Evolutionary conservation across 2,797 vertebrate genomes (phyloP).

Genomic region (Rhinoraja longicauda): DNA sequence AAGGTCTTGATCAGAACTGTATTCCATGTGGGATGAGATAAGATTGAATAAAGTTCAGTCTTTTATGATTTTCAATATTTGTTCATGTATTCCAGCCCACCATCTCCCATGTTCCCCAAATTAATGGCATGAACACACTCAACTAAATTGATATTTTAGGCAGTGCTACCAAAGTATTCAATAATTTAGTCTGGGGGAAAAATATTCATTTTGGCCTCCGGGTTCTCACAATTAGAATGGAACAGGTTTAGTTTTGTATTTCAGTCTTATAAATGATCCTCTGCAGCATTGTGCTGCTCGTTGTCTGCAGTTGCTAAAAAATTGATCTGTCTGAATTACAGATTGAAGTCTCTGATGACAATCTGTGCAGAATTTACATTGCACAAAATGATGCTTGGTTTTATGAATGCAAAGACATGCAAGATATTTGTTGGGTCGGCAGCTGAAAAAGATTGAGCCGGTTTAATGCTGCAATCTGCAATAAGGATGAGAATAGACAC

Average conservation of each 20-base stretch:
- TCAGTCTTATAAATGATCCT: not conserved
- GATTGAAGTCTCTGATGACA: not conserved
- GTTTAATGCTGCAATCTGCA: conserved; percentile 18
- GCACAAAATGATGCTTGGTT: not conserved
- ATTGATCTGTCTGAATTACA: not conserved
- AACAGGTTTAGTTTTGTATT: not conserved
- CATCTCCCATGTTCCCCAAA: no score
- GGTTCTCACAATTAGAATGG: not conserved
- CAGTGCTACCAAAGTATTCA: not conserved
- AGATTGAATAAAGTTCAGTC: not conserved
- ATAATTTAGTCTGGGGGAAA: not conserved
- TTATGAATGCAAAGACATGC: not conserved
- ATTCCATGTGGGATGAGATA: not conserved
- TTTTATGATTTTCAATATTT: not conserved
- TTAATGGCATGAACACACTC: not conserved
- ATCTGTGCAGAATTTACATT: conserved; percentile 8
- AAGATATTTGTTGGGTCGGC: not conserved
- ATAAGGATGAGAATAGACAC: not conserved
- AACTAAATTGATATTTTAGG: not conserved
- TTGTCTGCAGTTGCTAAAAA: not conserved
- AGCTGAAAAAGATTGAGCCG: conserved; percentile 22
- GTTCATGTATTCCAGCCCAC: not conserved
- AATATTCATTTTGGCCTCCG: not conserved
- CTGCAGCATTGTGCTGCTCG: not conserved
- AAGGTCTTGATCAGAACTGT: not conserved